These are phyloP conservation scores for Temnothorax curvispinosus DNA, from an alignment of 1,140 invertebrate species.

Conservation along the genomic window DNA sequence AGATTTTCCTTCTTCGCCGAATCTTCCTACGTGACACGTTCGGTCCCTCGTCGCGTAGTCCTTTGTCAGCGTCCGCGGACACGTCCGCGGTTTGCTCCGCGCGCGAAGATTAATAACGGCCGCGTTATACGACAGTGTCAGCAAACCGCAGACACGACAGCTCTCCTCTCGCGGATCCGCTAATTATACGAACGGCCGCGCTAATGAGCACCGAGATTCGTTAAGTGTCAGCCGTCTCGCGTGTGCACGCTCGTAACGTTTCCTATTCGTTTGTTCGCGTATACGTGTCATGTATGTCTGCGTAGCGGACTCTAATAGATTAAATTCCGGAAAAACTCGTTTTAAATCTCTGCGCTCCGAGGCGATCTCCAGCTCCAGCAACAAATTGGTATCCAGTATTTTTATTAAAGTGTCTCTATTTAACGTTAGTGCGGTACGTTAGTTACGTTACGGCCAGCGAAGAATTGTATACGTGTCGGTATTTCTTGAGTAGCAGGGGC, in stretches of 20 bases:
- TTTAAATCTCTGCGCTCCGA: neutral
- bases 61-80: constrained; percentile 4
- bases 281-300: neutral
- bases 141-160: constrained; percentile 33
- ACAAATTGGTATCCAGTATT: neutral
- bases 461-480: neutral
- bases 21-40: constrained; percentile 19
- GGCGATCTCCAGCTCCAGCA: neutral
- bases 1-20: neutral
- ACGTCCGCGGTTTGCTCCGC: constrained; percentile 19
- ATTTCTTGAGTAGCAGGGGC: no score
- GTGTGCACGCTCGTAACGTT: neutral
- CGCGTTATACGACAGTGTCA: constrained; percentile 9
- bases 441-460: neutral
- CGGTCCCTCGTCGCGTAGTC: neutral
- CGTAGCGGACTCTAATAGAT: neutral
- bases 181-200: constrained; percentile 36
- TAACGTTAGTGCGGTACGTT: neutral
- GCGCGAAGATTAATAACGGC: constrained; percentile 54
- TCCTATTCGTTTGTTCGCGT: neutral
- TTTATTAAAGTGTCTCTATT: neutral
- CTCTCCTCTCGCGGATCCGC: constrained; percentile 1
- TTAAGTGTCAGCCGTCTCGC: constrained; percentile 37
- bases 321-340: neutral
- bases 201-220: constrained; percentile 53